Evolutionary conservation across 2,888 invertebrate species (phyloP).

Genomic region (Hoplodrina ambigua): DNA sequence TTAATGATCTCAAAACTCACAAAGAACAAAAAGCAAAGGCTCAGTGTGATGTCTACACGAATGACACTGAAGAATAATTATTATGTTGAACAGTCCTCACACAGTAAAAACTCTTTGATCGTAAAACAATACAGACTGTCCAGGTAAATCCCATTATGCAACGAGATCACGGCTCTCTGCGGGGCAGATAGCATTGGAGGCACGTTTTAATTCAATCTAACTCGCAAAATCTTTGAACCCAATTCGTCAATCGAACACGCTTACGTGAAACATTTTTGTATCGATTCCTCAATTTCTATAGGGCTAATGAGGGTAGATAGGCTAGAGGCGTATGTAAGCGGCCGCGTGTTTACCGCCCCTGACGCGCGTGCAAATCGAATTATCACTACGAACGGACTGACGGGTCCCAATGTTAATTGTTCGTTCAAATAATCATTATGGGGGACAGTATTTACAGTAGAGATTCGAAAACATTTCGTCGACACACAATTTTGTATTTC

Average conservation of each 20-base stretch:
- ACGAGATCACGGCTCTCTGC: slow-evolving; percentile 22
- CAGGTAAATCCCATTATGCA: slow-evolving; percentile 6
- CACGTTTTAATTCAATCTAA: slow-evolving; percentile 38
- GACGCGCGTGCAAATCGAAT: slow-evolving; percentile 81
- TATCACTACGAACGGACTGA: slow-evolving; percentile 78
- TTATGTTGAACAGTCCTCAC: neutral
- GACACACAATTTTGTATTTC: slow-evolving; percentile 76
- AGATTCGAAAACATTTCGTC: slow-evolving; percentile 80
- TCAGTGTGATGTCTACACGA: neutral
- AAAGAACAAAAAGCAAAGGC: neutral
- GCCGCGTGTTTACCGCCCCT: slow-evolving; percentile 71
- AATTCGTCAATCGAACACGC: slow-evolving; percentile 55
- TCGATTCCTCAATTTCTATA: slow-evolving; percentile 62
- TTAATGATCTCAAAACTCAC: neutral
- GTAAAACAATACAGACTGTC: slow-evolving; percentile 3
- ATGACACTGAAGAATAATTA: slow-evolving; percentile 3
- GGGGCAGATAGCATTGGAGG: slow-evolving; percentile 12
- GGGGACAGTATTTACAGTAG: slow-evolving; percentile 82
- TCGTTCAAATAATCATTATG: slow-evolving; percentile 87
- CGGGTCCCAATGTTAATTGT: slow-evolving; percentile 82
- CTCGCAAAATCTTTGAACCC: slow-evolving; percentile 46
- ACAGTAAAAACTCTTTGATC: neutral
- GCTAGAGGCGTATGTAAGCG: slow-evolving; percentile 61
- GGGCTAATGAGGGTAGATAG: slow-evolving; percentile 67
- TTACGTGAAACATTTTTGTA: slow-evolving; percentile 59